Conservation (phyloP, 1,140 invertebrate species). For the Matsumurasca onukii region DNA sequence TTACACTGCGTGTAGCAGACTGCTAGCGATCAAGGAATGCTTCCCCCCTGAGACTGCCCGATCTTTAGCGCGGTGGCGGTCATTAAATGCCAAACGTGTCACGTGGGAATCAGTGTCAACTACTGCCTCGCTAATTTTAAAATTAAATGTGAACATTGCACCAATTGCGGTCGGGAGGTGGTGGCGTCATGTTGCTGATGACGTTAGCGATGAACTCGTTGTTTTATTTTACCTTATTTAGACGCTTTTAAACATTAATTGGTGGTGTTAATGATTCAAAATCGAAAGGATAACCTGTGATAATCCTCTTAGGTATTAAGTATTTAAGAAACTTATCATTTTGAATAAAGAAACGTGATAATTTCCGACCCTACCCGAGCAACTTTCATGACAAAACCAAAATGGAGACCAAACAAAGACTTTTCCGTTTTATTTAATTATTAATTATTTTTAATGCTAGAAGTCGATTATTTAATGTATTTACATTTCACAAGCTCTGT, state of each 20-base stretch:
- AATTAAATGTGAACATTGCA: conserved; percentile 28
- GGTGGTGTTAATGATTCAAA: background rate
- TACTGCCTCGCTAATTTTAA: conserved; percentile 29
- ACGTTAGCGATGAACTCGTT: conserved; percentile 41
- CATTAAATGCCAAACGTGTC: conserved; percentile 46
- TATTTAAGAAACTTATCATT: no score
- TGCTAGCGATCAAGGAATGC: conserved; percentile 39
- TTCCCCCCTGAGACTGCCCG: conserved; percentile 37
- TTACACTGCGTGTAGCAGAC: conserved; percentile 44
- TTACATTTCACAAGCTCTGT: no score
- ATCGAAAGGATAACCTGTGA: no score
- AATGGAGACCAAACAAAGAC: conserved; percentile 37
- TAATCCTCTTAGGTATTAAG: no score
- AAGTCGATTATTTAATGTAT: no score
- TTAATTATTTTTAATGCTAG: no score
- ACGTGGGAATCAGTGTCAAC: conserved; percentile 43
- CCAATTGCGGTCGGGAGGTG: conserved; percentile 25
- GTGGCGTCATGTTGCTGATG: conserved; percentile 44
- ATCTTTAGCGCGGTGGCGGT: conserved; percentile 43
- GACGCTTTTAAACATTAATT: background rate
- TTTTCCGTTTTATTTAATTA: conserved; percentile 6
- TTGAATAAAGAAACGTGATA: no score
- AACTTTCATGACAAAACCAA: conserved; percentile 34
- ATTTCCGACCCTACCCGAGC: no score
- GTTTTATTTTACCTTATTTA: conserved; percentile 3